phyloP scores from a whole-genome alignment of 2,113 vertebrate genomes.

The Hippocampus mohnikei region DNA sequence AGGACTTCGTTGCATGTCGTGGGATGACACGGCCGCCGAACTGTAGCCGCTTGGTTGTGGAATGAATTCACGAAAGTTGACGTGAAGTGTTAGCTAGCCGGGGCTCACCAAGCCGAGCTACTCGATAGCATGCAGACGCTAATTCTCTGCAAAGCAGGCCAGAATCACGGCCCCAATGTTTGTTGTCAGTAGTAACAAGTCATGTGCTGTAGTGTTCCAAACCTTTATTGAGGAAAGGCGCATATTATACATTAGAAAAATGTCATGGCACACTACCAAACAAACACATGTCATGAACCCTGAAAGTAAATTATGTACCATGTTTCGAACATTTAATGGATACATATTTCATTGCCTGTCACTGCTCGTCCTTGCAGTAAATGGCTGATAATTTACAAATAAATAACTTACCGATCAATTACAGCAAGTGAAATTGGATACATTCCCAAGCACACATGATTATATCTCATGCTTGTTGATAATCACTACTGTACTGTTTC shows the following conservation, averaged over 20 bases:
- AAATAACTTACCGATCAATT: background rate
- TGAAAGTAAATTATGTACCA: background rate
- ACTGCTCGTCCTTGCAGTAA: background rate
- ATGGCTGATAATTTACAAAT: background rate
- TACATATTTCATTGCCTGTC: background rate
- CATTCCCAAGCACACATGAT: background rate
- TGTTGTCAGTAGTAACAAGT: background rate
- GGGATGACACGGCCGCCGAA: background rate
- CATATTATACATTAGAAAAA: background rate
- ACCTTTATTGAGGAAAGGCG: background rate
- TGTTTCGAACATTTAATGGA: background rate
- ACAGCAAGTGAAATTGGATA: background rate
- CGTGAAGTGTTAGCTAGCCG: background rate
- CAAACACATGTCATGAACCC: background rate
- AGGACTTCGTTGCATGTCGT: background rate
- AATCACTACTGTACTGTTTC: background rate
- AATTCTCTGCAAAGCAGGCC: background rate
- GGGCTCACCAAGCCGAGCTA: background rate
- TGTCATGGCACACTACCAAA: background rate
- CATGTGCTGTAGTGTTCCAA: background rate
- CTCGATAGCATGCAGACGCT: background rate
- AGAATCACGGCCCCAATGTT: conserved; percentile 3
- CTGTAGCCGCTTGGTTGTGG: background rate
- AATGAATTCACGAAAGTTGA: background rate
- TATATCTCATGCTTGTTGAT: background rate